phyloP scores from a whole-genome alignment of 2,888 invertebrate species.

The Morpho achilles region DNA sequence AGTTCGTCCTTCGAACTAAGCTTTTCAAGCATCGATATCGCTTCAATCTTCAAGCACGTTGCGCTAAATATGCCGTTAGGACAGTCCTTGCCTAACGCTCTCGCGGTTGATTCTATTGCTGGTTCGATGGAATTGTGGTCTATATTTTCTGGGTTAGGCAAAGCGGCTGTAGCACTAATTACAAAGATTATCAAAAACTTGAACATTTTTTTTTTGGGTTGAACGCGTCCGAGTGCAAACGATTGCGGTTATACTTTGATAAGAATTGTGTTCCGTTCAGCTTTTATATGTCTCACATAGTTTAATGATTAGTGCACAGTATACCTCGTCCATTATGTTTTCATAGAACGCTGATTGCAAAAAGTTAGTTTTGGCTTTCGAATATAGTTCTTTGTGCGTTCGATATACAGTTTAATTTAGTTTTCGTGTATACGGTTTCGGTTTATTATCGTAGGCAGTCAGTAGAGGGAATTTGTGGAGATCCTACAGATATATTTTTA shows the following conservation, averaged over 20 bases:
- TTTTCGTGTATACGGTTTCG: conserved; percentile 35
- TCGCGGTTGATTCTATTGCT: conserved; percentile 47
- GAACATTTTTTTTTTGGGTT: conserved; percentile 47
- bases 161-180: conserved; percentile 41
- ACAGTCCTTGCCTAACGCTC: conserved; percentile 61
- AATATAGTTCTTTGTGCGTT: conserved; percentile 27
- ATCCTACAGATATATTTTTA: conserved; percentile 29
- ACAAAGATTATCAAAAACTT: conserved; percentile 40
- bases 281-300: conserved; percentile 74
- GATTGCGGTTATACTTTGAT: conserved; percentile 62
- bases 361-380: conserved; percentile 37
- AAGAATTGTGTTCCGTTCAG: conserved; percentile 55
- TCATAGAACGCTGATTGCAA: conserved; percentile 73
- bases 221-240: conserved; percentile 52
- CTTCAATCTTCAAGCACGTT: conserved; percentile 67
- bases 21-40: conserved; percentile 62
- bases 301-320: conserved; percentile 58
- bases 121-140: conserved; percentile 45
- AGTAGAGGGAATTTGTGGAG: conserved; percentile 46
- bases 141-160: conserved; percentile 57
- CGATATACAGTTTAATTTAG: conserved; percentile 34
- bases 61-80: conserved; percentile 61
- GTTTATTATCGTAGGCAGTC: conserved; percentile 62
- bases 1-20: conserved; percentile 63
- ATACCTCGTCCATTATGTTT: conserved; percentile 69